These are phyloP conservation scores for Seriola dumerili DNA, from an alignment of 2,113 vertebrate species.

Conservation along the genomic window DNA sequence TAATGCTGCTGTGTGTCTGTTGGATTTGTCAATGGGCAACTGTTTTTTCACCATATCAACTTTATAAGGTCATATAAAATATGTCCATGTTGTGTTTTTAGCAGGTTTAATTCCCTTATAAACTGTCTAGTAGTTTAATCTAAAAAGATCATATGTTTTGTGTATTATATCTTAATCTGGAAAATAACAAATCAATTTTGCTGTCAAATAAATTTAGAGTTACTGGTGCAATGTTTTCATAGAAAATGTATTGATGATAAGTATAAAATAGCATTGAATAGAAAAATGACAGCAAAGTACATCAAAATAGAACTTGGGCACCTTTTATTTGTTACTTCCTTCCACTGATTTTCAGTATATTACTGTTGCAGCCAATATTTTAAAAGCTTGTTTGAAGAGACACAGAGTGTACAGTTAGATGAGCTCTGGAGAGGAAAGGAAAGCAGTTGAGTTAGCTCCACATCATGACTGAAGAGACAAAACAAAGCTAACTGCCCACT, in stretches of 20 bases:
- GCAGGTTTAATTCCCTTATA: not conserved
- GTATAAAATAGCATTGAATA: not conserved
- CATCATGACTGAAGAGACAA: constrained; percentile 26
- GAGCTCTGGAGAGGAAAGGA: constrained; percentile 19
- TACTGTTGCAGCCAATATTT: not conserved
- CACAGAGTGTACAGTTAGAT: not conserved
- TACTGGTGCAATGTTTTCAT: not conserved
- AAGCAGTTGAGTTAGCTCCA: constrained; percentile 7
- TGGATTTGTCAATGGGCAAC: not conserved
- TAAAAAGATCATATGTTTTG: not conserved
- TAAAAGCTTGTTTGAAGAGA: constrained; percentile 6
- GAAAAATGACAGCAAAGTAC: not conserved
- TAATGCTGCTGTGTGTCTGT: not conserved
- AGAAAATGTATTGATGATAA: not conserved
- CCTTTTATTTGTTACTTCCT: not conserved
- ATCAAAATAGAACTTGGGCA: not conserved
- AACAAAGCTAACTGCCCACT: constrained; percentile 43
- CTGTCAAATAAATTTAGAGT: too few species aligned
- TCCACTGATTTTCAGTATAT: not conserved
- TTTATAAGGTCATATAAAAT: too few species aligned
- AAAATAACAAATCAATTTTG: not conserved
- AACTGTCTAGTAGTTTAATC: not conserved
- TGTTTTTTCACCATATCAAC: too few species aligned
- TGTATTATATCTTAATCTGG: not conserved
- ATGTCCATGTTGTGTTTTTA: too few species aligned